phyloP scores from a whole-genome alignment of 2,888 invertebrate species.

The Brachypalpus laphriformis region DNA sequence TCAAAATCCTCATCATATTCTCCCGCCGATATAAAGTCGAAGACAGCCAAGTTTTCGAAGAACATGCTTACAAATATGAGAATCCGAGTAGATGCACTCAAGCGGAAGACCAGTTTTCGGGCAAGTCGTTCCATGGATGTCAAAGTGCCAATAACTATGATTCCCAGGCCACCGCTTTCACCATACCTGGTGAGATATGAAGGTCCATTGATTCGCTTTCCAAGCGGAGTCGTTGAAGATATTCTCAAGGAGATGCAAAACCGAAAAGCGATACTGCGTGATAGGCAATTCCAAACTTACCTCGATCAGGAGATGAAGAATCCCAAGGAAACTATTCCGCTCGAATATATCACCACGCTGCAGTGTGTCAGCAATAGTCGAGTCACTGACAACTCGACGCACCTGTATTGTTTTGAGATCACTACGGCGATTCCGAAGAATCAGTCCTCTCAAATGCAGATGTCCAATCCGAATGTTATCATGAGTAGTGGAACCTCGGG shows the following conservation, averaged over 20 bases:
- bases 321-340: conserved; percentile 87
- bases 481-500: conserved; percentile 80
- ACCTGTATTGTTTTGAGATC: conserved; percentile 82
- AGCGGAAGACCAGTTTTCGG: conserved; percentile 81
- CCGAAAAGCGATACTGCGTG: conserved; percentile 88
- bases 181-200: conserved; percentile 81
- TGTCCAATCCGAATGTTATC: conserved; percentile 81
- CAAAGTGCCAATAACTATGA: conserved; percentile 81
- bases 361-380: conserved; percentile 83
- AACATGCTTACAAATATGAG: conserved; percentile 81
- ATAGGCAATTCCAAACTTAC: conserved; percentile 89
- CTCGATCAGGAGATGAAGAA: conserved; percentile 88
- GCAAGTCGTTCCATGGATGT: conserved; percentile 77
- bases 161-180: conserved; percentile 81
- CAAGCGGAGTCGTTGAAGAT: conserved; percentile 87
- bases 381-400: conserved; percentile 82
- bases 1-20: conserved; percentile 47
- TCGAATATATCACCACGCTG: conserved; percentile 84
- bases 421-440: conserved; percentile 81
- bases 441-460: conserved; percentile 73
- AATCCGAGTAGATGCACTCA: conserved; percentile 80
- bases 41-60: conserved; percentile 78
- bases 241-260: conserved; percentile 90
- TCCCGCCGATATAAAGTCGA: conserved; percentile 73
- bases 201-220: conserved; percentile 81